Percentiles rank a stretch among this genome's conserved stretches.
Conservation (phyloP, 2,888 invertebrate species). For the Bombylius major region DNA sequence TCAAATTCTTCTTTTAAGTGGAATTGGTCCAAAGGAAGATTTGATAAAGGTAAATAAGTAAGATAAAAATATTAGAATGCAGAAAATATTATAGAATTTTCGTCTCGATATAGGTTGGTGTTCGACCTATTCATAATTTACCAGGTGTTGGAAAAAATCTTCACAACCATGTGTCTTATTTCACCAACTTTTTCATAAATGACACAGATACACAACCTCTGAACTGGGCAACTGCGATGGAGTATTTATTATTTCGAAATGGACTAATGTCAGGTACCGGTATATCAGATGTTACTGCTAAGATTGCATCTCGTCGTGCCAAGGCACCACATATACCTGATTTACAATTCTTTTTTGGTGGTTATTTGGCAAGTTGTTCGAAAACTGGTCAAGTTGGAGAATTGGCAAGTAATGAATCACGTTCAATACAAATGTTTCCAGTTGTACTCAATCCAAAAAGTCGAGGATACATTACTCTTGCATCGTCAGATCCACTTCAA, state of each 20-base stretch:
- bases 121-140: conserved; percentile 56
- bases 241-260: conserved; percentile 74
- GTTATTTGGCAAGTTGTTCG: conserved; percentile 74
- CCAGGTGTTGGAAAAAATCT: conserved; percentile 75
- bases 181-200: conserved; percentile 65
- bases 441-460: conserved; percentile 78
- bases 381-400: conserved; percentile 79
- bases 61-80: neutral
- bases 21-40: conserved; percentile 68
- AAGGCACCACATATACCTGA: conserved; percentile 67
- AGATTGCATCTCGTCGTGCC: conserved; percentile 67
- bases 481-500: conserved; percentile 62
- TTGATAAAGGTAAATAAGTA: conserved; percentile 39
- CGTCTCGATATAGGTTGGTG: conserved; percentile 37
- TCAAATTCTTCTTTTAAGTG: conserved; percentile 81
- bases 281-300: conserved; percentile 74
- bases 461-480: conserved; percentile 61
- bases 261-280: conserved; percentile 85
- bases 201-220: conserved; percentile 73
- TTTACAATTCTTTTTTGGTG: conserved; percentile 76
- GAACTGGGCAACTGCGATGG: conserved; percentile 90
- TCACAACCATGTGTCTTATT: conserved; percentile 74
- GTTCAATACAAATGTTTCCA: conserved; percentile 63
- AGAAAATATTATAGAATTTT: neutral
- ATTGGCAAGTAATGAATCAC: conserved; percentile 51